Base-by-base conservation (phyloP, 2,797 vertebrate species). In the Thripadectes ignobilis region DNA sequence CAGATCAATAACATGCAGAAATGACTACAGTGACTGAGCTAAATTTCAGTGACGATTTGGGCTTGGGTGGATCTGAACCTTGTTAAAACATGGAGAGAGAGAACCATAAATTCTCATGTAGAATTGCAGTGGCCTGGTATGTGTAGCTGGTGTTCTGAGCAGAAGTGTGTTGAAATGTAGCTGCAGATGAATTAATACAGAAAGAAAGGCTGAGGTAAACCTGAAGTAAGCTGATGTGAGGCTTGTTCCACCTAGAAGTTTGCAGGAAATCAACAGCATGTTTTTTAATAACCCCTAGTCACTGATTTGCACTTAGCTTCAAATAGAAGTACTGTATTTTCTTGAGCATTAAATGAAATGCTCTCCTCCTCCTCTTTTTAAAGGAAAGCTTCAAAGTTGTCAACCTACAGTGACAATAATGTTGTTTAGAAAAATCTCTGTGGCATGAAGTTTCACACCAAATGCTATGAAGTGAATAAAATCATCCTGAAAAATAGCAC, bases 381-480 rank as follows among this genome's bases (percentile, higher is more conserved):
- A 76, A 92, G 39, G 67, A 38, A 82, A 79, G 20, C 32, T 88
- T 91, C 45, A 43, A 86, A 85, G 73, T 55, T 69, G 30, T 84
- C 66, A 92, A 68, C 9, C 7, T 65, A 26, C 66, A 85, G 73
- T 78, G 71, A 82, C 74, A 92, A 75, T 71, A 94, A 67, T 51
- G 10, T 27, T 84, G 18, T 81, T 84, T 55, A 79, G 88, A 80
- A 86, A 85, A 94, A 86, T 48, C 29, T 94, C n/a, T n/a, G 30
- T 82, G 41, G 72, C 45, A 43, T 54, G 71, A 82, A 45, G 32
- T 34, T 94, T 92, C 52, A 36, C 43, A 57, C 24, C 29, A 74
- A 82, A 58, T n/a, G 6, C 65, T 74, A 39, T 3, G 5, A 84
- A 95, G 63, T 32, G 45, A 76, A 41, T 65, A 85, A 94, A 87